phyloP scores from a whole-genome alignment of 2,888 invertebrate genomes.

The Yponomeuta malinellus region DNA sequence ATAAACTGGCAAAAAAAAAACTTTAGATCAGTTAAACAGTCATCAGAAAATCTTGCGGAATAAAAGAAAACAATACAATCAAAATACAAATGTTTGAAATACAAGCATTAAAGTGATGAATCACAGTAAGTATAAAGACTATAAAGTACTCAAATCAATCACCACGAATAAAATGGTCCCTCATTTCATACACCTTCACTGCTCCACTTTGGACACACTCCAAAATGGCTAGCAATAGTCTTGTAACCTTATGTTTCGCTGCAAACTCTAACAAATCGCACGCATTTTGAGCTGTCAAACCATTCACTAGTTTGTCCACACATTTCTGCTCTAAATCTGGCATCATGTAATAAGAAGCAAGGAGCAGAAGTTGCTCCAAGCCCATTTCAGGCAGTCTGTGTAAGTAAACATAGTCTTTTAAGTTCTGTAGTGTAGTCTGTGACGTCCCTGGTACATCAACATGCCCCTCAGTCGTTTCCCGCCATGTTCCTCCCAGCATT shows the following conservation, averaged over 20 bases:
- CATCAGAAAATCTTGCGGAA: not conserved
- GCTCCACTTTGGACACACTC: slow-evolving; percentile 33
- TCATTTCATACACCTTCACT: slow-evolving; percentile 34
- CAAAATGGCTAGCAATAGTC: slow-evolving; percentile 35
- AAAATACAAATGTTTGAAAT: not conserved
- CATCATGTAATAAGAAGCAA: slow-evolving; percentile 45
- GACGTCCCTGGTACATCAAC: slow-evolving; percentile 39
- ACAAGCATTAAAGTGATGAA: not conserved
- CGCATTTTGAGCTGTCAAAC: slow-evolving; percentile 27
- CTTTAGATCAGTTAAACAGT: not conserved
- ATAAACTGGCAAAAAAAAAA: too few species aligned
- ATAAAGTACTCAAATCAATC: not conserved
- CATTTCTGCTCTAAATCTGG: slow-evolving; percentile 42
- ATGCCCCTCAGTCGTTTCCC: slow-evolving; percentile 36
- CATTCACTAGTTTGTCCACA: slow-evolving; percentile 33
- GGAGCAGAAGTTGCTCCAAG: slow-evolving; percentile 36
- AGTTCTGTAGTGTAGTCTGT: slow-evolving; percentile 33
- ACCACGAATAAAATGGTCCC: slow-evolving; percentile 25
- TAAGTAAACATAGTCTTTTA: slow-evolving; percentile 44
- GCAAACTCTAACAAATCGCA: slow-evolving; percentile 41
- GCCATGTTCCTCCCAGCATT: slow-evolving; percentile 43
- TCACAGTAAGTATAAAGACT: not conserved
- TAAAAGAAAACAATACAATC: too few species aligned
- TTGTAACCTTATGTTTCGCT: slow-evolving; percentile 35
- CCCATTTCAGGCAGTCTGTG: slow-evolving; percentile 35